These are phyloP conservation scores for Girardinichthys multiradiatus DNA, from an alignment of 2,113 vertebrate genomes.

Conservation along the genomic window DNA sequence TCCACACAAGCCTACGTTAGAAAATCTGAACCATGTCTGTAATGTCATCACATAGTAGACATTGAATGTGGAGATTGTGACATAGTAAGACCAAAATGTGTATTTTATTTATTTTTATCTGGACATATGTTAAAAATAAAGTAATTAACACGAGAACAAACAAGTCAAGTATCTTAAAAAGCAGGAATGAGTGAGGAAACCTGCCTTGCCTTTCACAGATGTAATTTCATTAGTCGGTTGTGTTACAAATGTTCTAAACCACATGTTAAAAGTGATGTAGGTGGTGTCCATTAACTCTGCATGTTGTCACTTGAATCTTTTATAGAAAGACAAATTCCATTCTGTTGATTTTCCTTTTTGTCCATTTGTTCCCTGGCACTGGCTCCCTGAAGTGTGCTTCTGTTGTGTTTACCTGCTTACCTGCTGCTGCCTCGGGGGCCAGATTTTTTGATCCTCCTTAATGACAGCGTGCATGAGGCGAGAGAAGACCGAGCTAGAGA, in stretches of 20 bases:
- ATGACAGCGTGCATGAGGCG: conserved; percentile 46
- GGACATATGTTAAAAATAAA: not conserved
- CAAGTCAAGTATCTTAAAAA: not conserved
- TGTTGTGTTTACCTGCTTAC: conserved; percentile 46
- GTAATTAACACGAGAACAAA: not conserved
- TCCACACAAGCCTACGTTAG: too few species aligned
- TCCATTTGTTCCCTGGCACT: conserved; percentile 20
- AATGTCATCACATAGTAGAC: too few species aligned
- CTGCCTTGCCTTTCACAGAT: not conserved
- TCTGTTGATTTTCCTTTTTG: conserved; percentile 33
- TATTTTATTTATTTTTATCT: too few species aligned
- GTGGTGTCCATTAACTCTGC: not conserved
- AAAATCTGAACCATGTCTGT: too few species aligned
- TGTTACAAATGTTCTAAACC: conserved; percentile 2
- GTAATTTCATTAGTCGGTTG: not conserved
- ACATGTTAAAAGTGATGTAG: not conserved
- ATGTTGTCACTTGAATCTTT: not conserved
- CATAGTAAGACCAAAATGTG: too few species aligned
- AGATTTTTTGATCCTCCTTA: conserved; percentile 53
- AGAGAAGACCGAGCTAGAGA: conserved; percentile 47
- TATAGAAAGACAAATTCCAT: conserved; percentile 3
- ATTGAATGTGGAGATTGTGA: too few species aligned
- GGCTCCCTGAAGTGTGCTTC: conserved; percentile 27
- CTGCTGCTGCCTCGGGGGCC: conserved; percentile 36
- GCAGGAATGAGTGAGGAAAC: not conserved